Evolutionary conservation across 2,797 vertebrate genomes (phyloP), one percentile per base, ranked within the genome.

Genomic region (Helostoma temminkii): DNA sequence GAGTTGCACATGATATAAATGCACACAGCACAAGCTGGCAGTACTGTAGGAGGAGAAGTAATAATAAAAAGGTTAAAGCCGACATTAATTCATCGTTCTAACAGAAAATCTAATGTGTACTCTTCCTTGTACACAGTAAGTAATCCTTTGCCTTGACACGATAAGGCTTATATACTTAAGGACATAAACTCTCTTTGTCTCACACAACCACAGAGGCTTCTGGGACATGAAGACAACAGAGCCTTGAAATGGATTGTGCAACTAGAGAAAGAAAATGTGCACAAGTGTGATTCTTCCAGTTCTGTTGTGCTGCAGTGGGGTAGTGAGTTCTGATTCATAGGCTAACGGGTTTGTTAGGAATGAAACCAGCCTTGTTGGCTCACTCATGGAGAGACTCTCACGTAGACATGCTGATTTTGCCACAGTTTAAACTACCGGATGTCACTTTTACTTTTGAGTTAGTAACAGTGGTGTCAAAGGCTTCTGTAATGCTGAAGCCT

Each of bases 41-140:
- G 18, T 10, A 45, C 34, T 32, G 24, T 26, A 5, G 36, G 19
- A 21, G 24, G 22, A 45, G 8, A 34, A n/a, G n/a, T 46, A 61
- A 69, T 18, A 41, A 19, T 48, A 34, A 18, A 21, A 21, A 59
- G 36, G 57, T 76, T 53, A 64, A 45, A 52, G 34, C 30, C 16
- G 8, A 19, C 16, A 19, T 49, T 32, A 54, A 28, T 65, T 62
- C 34, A 43, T 26, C n/a, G 19, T 21, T 14, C 16, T 15, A 48
- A 32, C 39, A 21, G 41, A 39, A 50, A 56, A 61, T 21, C n/a
- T 16, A 8, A 28, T 25, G 7, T 9, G 19, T 18, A 49, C 39
- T 57, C 45, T 69, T 50, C 37, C 10, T 8, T 25, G 22, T 4
- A 22, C 25, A 18, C 21, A 46, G 55, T 30, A 9, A 37, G 32